Conservation (phyloP, 2,113 vertebrate species). For the Apus apus region DNA sequence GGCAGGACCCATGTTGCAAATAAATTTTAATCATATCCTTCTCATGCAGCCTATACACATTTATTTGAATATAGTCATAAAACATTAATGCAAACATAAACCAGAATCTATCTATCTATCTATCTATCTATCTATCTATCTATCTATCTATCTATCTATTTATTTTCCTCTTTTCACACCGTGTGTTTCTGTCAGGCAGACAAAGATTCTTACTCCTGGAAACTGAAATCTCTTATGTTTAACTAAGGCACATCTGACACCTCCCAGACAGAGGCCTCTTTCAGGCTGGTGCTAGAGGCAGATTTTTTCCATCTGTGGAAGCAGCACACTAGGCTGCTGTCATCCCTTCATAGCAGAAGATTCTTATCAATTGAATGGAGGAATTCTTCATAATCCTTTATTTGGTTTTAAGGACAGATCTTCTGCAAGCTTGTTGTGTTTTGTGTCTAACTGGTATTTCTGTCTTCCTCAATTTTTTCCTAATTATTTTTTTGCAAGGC, state of each 20-base stretch:
- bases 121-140: no score
- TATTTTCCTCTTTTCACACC: background rate
- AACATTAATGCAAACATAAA: background rate
- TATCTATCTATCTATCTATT: background rate
- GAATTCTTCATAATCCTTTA: background rate
- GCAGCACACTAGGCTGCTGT: background rate
- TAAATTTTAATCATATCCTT: background rate
- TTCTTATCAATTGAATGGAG: background rate
- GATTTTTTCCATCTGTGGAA: background rate
- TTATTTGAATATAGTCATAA: background rate
- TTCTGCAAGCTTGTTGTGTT: background rate
- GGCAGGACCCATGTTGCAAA: background rate
- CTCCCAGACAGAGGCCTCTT: background rate
- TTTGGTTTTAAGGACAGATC: background rate
- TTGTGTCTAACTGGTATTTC: background rate
- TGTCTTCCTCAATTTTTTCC: background rate
- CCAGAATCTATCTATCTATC: background rate
- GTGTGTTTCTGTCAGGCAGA: background rate
- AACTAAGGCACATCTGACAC: background rate
- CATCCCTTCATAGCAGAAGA: background rate
- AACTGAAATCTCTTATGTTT: background rate
- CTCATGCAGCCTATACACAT: background rate
- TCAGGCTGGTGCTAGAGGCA: background rate
- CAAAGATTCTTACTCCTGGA: background rate
- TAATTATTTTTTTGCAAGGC: background rate